Conservation (phyloP, 2,113 vertebrate genomes). For the Vanacampus margaritifer region DNA sequence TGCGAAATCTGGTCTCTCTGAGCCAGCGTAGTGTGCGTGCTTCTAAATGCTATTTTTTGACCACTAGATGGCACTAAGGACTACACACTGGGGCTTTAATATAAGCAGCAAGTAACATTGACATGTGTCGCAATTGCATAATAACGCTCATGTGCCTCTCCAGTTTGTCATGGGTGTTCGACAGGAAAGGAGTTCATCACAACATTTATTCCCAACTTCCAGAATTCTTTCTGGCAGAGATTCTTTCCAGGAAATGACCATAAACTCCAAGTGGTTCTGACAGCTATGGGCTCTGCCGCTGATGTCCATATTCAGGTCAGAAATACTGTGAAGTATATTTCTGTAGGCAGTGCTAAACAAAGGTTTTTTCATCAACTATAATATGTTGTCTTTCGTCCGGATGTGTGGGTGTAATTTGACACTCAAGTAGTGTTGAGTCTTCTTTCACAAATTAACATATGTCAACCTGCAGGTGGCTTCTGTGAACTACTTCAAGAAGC, state of each 20-base stretch:
- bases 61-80: too few species aligned
- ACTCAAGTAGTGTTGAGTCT: not conserved
- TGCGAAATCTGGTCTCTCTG: too few species aligned
- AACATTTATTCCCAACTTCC: conserved; percentile 20
- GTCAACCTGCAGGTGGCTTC: conserved; percentile 21
- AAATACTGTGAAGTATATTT: not conserved
- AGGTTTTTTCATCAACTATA: not conserved
- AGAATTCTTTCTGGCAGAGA: not conserved
- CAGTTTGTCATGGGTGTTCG: conserved; percentile 18
- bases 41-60: too few species aligned
- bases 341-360: not conserved
- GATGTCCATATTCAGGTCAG: conserved; percentile 25
- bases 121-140: not conserved
- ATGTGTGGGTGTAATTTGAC: not conserved
- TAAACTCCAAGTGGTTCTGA: conserved; percentile 7
- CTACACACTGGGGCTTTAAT: too few species aligned
- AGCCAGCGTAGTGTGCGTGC: too few species aligned
- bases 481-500: not conserved
- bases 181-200: conserved; percentile 36
- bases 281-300: conserved; percentile 6
- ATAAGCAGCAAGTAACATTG: not conserved
- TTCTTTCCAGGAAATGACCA: not conserved
- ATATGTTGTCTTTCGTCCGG: not conserved
- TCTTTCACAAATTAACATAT: not conserved
- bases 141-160: not conserved